Evolutionary conservation across 1,140 invertebrate species (phyloP).

Genomic region (Pogonomyrmex barbatus): DNA sequence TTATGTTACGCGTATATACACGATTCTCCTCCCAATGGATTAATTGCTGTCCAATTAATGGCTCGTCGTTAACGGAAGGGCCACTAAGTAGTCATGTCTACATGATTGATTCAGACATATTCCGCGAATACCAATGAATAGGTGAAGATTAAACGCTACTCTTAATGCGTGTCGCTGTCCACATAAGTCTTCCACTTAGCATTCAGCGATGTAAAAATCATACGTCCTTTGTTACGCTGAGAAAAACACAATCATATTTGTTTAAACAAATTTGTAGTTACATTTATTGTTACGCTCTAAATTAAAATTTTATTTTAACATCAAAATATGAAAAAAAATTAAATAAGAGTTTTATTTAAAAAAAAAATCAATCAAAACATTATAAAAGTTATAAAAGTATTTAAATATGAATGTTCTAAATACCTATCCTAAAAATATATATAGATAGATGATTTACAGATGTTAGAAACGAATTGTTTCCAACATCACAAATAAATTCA

Average conservation of each 20-base stretch:
- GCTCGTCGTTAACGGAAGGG: slow-evolving; percentile 67
- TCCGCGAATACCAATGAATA: slow-evolving; percentile 22
- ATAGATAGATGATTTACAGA: too few relatives aligned
- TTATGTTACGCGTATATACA: slow-evolving; percentile 65
- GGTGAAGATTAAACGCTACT: slow-evolving; percentile 45
- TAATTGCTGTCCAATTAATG: slow-evolving; percentile 81
- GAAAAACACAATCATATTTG: not conserved
- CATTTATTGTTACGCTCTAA: not conserved
- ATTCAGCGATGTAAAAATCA: not conserved
- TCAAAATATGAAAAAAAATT: too few relatives aligned
- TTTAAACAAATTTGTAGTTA: not conserved
- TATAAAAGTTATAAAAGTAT: too few relatives aligned
- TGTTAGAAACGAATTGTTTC: too few relatives aligned
- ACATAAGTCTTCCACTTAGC: not conserved
- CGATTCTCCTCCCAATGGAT: slow-evolving; percentile 66
- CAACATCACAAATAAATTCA: not conserved
- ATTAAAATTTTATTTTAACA: not conserved
- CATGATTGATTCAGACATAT: slow-evolving; percentile 62
- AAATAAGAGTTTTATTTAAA: too few relatives aligned
- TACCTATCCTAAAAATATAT: too few relatives aligned
- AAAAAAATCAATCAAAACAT: too few relatives aligned
- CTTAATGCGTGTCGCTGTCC: slow-evolving; percentile 18
- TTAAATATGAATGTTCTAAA: too few relatives aligned
- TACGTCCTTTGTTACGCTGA: not conserved
- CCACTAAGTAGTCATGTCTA: slow-evolving; percentile 33